phyloP scores from a whole-genome alignment of 2,797 vertebrate genomes.

The Mastacembelus armatus region DNA sequence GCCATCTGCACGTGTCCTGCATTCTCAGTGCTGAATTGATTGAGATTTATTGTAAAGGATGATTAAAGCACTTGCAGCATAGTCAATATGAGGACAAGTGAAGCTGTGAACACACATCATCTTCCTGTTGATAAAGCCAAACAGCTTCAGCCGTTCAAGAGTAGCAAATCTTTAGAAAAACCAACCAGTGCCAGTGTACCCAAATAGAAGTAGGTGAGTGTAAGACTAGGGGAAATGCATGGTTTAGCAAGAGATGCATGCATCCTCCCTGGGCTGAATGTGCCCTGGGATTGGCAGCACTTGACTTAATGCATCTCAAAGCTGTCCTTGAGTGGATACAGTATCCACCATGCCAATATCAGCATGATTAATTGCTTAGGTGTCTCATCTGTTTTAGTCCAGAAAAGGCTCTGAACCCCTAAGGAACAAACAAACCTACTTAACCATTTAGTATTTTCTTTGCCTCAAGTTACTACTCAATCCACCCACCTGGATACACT shows the following conservation, averaged over 20 bases:
- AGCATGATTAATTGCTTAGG: slow-evolving; percentile 74
- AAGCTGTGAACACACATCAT: slow-evolving; percentile 59
- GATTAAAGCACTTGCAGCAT: slow-evolving; percentile 67
- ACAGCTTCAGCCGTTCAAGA: slow-evolving; percentile 34
- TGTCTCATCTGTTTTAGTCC: slow-evolving; percentile 71
- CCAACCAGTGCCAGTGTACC: slow-evolving; percentile 11
- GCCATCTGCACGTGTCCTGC: slow-evolving; percentile 74
- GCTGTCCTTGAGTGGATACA: slow-evolving; percentile 76
- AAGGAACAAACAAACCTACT: slow-evolving; percentile 77
- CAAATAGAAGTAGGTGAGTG: slow-evolving; percentile 51
- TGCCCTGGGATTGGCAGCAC: slow-evolving; percentile 66
- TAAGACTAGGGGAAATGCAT: slow-evolving; percentile 22
- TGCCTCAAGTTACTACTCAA: slow-evolving; percentile 68
- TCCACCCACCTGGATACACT: slow-evolving; percentile 70
- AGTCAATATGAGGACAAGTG: slow-evolving; percentile 64
- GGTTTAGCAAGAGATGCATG: slow-evolving; percentile 41
- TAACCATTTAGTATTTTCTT: slow-evolving; percentile 74
- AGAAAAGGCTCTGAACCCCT: slow-evolving; percentile 61
- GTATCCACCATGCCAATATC: slow-evolving; percentile 75
- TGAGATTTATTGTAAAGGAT: slow-evolving; percentile 79
- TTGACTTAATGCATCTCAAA: slow-evolving; percentile 72
- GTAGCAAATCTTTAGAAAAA: slow-evolving; percentile 50
- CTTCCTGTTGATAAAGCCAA: slow-evolving; percentile 66
- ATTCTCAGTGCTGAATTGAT: slow-evolving; percentile 70
- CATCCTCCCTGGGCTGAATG: slow-evolving; percentile 26